These are phyloP conservation scores for Patiria miniata DNA, from an alignment of 35 echinoderm and acorn worm species.

Conservation along the genomic window DNA sequence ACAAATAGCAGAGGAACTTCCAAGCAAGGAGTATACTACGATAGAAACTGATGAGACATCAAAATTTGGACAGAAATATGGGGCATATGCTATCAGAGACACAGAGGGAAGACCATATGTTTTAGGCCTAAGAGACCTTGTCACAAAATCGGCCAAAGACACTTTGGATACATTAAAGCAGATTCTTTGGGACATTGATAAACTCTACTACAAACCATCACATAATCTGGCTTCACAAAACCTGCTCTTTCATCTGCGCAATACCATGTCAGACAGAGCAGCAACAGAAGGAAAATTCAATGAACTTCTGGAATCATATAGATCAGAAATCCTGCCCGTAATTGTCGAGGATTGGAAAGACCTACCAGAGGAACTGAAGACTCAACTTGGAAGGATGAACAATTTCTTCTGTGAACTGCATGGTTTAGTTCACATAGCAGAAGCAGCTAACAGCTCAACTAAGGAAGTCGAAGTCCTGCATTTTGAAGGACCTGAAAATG, in stretches of 20 bases:
- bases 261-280: slow-evolving; percentile 51
- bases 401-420: slow-evolving; percentile 68
- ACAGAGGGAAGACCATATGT: slow-evolving; percentile 14
- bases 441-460: slow-evolving; percentile 4
- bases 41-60: slow-evolving; percentile 43
- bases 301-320: slow-evolving; percentile 26
- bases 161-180: slow-evolving; percentile 30
- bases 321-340: slow-evolving; percentile 30
- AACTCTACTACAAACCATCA: slow-evolving; percentile 1
- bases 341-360: slow-evolving; percentile 21
- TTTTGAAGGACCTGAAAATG: slow-evolving; percentile 27
- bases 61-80: slow-evolving; percentile 54
- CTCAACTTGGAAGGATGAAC: slow-evolving; percentile 13
- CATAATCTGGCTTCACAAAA: background rate
- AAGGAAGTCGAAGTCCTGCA: slow-evolving; percentile 18
- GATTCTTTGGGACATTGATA: slow-evolving; percentile 51
- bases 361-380: slow-evolving; percentile 9
- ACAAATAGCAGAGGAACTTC: slow-evolving; percentile 43
- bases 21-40: background rate
- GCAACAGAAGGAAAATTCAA: slow-evolving; percentile 40
- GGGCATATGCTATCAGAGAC: slow-evolving; percentile 21
- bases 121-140: slow-evolving; percentile 21
- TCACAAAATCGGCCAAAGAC: slow-evolving; percentile 35
- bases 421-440: slow-evolving; percentile 52
- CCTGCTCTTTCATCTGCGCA: slow-evolving; percentile 18